phyloP scores from a whole-genome alignment of 2,888 invertebrate species.

The Callimorpha dominula region DNA sequence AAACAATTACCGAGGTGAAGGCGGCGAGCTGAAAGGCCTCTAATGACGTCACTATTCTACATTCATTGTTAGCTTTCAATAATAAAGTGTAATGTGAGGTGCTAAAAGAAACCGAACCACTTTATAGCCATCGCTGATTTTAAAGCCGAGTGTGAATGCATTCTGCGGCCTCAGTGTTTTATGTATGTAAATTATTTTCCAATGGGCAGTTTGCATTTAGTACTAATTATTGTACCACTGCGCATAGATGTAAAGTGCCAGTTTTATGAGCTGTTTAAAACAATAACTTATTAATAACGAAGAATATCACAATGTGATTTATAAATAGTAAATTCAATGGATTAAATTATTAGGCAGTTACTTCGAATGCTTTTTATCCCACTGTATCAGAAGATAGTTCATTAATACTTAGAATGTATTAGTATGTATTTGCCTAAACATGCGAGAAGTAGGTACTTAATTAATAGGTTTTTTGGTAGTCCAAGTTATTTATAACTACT shows the following conservation, averaged over 20 bases:
- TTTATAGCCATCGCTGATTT: constrained; percentile 74
- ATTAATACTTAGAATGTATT: too few relatives aligned
- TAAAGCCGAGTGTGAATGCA: constrained; percentile 59
- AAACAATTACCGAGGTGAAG: constrained; percentile 47
- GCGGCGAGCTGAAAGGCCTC: constrained; percentile 67
- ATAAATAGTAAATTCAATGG: background rate
- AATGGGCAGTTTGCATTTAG: constrained; percentile 21
- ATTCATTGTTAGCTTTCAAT: constrained; percentile 75
- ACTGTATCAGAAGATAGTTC: too few relatives aligned
- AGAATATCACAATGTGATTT: background rate
- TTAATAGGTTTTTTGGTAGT: too few relatives aligned
- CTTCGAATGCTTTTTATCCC: too few relatives aligned
- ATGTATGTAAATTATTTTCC: constrained; percentile 45
- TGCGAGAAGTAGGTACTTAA: too few relatives aligned
- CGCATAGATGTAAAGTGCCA: constrained; percentile 4
- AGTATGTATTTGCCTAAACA: too few relatives aligned
- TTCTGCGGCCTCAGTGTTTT: constrained; percentile 57
- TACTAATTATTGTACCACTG: constrained; percentile 31
- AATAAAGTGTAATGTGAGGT: constrained; percentile 70
- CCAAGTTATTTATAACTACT: too few relatives aligned
- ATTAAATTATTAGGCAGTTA: background rate
- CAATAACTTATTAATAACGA: background rate
- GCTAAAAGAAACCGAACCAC: constrained; percentile 74
- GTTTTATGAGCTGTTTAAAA: constrained; percentile 13
- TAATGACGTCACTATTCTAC: constrained; percentile 70